phyloP scores from a whole-genome alignment of 2,888 invertebrate species.

The Dynastes maya region DNA sequence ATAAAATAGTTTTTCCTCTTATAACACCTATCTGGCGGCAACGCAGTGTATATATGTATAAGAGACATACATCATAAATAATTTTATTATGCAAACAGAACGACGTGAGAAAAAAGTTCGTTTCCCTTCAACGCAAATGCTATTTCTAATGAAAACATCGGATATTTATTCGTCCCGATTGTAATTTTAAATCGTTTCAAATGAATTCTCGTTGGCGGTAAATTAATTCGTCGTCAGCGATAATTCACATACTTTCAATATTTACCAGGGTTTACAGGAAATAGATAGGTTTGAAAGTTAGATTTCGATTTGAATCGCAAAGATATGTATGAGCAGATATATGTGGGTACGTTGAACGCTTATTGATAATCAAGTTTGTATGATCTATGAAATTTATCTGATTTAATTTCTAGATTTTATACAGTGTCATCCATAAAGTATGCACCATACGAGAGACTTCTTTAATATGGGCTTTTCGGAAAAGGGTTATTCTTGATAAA shows the following conservation, averaged over 20 bases:
- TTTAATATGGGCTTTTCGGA: too few relatives aligned
- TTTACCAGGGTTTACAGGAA: neutral
- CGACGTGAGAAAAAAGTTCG: neutral
- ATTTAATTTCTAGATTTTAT: too few relatives aligned
- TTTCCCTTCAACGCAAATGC: neutral
- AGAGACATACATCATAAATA: neutral
- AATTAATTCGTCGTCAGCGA: neutral
- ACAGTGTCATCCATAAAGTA: too few relatives aligned
- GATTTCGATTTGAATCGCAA: neutral
- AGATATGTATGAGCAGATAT: neutral
- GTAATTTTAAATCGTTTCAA: neutral
- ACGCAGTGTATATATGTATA: too few relatives aligned
- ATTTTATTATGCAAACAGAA: neutral
- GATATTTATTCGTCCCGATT: neutral
- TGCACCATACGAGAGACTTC: too few relatives aligned
- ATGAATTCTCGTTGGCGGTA: neutral
- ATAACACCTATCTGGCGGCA: too few relatives aligned
- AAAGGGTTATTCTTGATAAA: too few relatives aligned
- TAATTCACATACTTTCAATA: neutral
- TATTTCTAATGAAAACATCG: neutral
- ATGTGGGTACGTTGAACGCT: too few relatives aligned
- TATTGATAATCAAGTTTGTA: too few relatives aligned
- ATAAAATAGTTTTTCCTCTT: too few relatives aligned
- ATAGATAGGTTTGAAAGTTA: neutral
- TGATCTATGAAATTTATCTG: too few relatives aligned